Evolutionary conservation across 2,888 invertebrate genomes (phyloP).

Genomic region (Nymphalis c-album): DNA sequence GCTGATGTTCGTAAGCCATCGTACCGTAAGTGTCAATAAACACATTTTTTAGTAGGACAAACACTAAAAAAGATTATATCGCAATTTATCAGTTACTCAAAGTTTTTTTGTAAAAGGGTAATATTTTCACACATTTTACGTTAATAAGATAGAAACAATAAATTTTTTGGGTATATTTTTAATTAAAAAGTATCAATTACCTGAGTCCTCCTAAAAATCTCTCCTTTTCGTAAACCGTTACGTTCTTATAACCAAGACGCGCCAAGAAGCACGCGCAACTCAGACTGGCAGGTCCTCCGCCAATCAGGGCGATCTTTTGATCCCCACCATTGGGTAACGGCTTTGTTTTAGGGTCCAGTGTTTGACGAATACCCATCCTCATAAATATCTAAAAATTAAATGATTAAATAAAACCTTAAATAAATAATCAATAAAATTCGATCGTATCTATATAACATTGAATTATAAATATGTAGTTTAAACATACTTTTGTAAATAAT

Average conservation of each 20-base stretch:
- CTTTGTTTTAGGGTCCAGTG: conserved; percentile 86
- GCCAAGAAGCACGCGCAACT: conserved; percentile 98
- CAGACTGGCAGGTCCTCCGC: conserved; percentile 97
- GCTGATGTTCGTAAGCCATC: too few relatives aligned
- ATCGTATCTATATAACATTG: too few relatives aligned
- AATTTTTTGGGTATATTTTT: too few relatives aligned
- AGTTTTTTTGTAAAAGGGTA: background rate
- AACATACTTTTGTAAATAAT: background rate
- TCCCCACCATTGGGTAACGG: conserved; percentile 79
- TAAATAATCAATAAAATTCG: too few relatives aligned
- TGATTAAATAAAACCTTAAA: background rate
- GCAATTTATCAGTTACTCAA: background rate
- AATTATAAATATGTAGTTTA: background rate
- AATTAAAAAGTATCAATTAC: conserved; percentile 58
- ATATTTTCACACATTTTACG: too few relatives aligned
- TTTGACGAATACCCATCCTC: conserved; percentile 95
- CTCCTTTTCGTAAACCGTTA: conserved; percentile 96
- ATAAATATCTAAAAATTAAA: conserved; percentile 88
- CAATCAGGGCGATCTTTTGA: conserved; percentile 91
- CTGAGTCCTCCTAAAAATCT: conserved; percentile 94
- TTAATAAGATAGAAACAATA: too few relatives aligned
- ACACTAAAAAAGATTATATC: too few relatives aligned
- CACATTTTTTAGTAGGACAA: too few relatives aligned
- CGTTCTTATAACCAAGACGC: conserved; percentile 93
- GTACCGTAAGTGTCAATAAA: too few relatives aligned